These are phyloP conservation scores for Saccopteryx leptura DNA, from an alignment of 2,113 vertebrate species.

Conservation along the genomic window DNA sequence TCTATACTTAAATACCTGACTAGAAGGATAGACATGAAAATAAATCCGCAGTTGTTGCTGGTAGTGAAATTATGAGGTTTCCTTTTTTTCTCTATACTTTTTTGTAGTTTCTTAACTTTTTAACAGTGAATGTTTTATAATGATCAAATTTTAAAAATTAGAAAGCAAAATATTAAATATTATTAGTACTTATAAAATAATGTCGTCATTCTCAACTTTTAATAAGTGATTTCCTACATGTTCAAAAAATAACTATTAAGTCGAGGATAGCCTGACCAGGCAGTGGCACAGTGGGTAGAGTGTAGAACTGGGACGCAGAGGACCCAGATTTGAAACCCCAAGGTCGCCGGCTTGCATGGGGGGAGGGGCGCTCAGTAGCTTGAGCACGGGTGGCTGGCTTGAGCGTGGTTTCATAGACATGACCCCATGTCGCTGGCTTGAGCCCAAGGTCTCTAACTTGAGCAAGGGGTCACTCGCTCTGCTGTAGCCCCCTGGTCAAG, in stretches of 20 bases:
- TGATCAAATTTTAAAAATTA: slow-evolving; percentile 13
- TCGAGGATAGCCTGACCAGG: not conserved
- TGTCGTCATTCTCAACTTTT: not conserved
- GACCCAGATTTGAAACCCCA: too few species aligned
- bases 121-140: not conserved
- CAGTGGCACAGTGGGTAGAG: too few species aligned
- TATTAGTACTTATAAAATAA: slow-evolving; percentile 13
- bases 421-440: too few species aligned
- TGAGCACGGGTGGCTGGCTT: too few species aligned
- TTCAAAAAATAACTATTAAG: not conserved
- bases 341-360: too few species aligned
- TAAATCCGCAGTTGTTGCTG: not conserved
- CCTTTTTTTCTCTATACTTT: slow-evolving; percentile 15
- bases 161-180: slow-evolving; percentile 45
- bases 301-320: too few species aligned
- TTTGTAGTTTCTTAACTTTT: slow-evolving; percentile 16
- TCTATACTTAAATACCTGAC: not conserved
- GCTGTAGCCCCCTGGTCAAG: too few species aligned
- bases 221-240: not conserved
- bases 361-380: too few species aligned
- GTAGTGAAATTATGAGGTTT: not conserved
- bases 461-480: too few species aligned
- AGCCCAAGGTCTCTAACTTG: too few species aligned
- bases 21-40: not conserved
- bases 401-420: too few species aligned